A percentile compares a stretch with the other conserved stretches of the same genome.
phyloP scores from a whole-genome alignment of 2,888 invertebrate genomes.

The Drosophila dives region DNA sequence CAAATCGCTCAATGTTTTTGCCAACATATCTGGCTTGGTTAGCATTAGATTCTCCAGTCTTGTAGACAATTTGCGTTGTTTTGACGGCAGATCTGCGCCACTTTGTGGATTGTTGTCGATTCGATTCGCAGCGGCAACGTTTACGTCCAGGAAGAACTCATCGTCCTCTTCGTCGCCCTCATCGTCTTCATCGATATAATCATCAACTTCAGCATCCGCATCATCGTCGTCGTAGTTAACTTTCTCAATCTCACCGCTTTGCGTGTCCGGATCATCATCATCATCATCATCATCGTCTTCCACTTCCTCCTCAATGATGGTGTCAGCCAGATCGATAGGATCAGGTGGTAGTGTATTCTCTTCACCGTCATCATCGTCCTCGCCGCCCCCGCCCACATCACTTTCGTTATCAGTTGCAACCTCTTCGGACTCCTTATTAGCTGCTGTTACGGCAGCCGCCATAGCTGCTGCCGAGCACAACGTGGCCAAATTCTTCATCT shows the following conservation, averaged over 20 bases:
- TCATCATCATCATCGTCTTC: conserved; percentile 70
- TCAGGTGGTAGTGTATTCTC: conserved; percentile 73
- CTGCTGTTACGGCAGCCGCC: conserved; percentile 75
- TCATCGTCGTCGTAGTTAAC: conserved; percentile 65
- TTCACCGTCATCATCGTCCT: conserved; percentile 54
- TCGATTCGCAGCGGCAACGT: conserved; percentile 62
- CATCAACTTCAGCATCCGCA: conserved; percentile 72
- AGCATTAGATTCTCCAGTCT: conserved; percentile 83
- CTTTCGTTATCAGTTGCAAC: conserved; percentile 51
- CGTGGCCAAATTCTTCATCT: conserved; percentile 82
- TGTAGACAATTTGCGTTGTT: conserved; percentile 80
- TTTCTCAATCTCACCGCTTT: conserved; percentile 80
- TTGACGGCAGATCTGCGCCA: conserved; percentile 58
- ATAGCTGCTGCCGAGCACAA: conserved; percentile 82
- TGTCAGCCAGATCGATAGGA: conserved; percentile 62
- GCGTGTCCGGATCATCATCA: conserved; percentile 75
- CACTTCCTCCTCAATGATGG: conserved; percentile 66
- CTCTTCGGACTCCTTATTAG: conserved; percentile 49
- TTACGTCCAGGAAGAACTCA: conserved; percentile 67
- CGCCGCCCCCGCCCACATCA: conserved; percentile 54
- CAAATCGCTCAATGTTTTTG: conserved; percentile 83
- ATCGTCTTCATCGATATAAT: conserved; percentile 80
- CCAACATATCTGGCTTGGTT: conserved; percentile 81
- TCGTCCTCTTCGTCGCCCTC: conserved; percentile 74
- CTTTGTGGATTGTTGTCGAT: conserved; percentile 53